phyloP scores from a whole-genome alignment of 1,140 invertebrate species.

The Andricus grossulariae region DNA sequence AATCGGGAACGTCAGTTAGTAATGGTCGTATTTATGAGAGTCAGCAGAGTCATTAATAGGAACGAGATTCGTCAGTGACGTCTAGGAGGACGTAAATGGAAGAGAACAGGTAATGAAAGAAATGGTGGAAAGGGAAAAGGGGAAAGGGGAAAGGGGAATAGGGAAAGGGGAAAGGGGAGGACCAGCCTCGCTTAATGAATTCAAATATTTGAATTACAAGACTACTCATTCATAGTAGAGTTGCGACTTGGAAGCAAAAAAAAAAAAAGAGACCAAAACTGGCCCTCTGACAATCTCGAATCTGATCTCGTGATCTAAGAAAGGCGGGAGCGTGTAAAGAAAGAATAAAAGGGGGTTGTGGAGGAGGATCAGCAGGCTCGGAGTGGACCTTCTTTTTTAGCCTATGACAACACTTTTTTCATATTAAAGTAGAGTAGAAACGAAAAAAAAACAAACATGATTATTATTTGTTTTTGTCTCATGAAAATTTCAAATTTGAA shows the following conservation, averaged over 20 bases:
- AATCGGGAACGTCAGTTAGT: conserved; percentile 51
- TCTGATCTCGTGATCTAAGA: conserved; percentile 61
- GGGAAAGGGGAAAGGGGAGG: not conserved
- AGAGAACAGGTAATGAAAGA: conserved; percentile 3
- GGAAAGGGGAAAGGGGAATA: too few species aligned
- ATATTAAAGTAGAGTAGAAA: too few species aligned
- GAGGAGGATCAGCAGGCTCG: not conserved
- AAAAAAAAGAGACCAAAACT: conserved; percentile 47
- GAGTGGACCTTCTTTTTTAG: too few species aligned
- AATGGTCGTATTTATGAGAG: conserved; percentile 50
- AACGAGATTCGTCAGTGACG: conserved; percentile 30
- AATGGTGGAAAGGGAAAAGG: too few species aligned
- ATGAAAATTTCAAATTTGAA: too few species aligned
- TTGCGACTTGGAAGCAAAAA: conserved; percentile 46
- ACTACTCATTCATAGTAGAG: conserved; percentile 55
- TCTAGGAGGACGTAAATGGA: conserved; percentile 24
- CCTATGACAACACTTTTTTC: too few species aligned
- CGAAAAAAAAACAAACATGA: too few species aligned
- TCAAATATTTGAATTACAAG: conserved; percentile 1
- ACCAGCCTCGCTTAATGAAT: not conserved
- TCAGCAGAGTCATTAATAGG: conserved; percentile 53
- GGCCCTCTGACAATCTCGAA: conserved; percentile 48
- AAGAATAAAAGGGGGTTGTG: conserved; percentile 33
- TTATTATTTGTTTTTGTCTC: too few species aligned
- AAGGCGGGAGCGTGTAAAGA: conserved; percentile 32